Percentiles rank a stretch among this genome's conserved stretches.
phyloP scores from a whole-genome alignment of 2,797 vertebrate species.

The Anguilla megastoma region DNA sequence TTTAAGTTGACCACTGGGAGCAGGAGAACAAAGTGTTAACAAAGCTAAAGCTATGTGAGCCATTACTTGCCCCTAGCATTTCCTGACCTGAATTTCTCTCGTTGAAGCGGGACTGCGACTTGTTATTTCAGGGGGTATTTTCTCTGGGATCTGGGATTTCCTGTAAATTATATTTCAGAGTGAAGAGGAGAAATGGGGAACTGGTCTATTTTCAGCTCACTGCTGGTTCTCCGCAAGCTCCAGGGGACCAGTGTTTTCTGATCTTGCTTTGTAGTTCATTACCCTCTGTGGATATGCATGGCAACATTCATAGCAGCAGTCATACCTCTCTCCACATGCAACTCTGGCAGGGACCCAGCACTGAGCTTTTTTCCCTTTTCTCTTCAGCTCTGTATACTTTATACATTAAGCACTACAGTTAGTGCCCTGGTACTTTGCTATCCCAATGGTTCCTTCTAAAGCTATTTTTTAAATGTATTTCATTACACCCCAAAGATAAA shows the following conservation, averaged over 20 bases:
- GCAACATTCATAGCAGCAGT: background rate
- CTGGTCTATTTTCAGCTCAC: background rate
- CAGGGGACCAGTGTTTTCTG: background rate
- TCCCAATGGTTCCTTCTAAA: background rate
- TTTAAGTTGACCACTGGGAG: background rate
- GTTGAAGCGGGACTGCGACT: background rate
- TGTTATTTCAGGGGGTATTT: background rate
- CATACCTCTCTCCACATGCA: background rate
- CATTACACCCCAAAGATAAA: background rate
- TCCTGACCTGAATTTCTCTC: background rate
- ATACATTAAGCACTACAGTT: background rate
- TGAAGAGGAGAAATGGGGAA: background rate
- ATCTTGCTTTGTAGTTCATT: background rate
- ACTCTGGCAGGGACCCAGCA: background rate
- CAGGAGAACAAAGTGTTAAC: conserved; percentile 7
- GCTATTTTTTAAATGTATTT: background rate
- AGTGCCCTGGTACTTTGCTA: background rate
- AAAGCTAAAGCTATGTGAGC: background rate
- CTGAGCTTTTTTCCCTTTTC: background rate
- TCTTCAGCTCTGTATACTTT: background rate
- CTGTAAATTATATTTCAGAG: background rate
- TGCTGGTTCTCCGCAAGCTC: background rate
- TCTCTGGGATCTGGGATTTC: conserved; percentile 15
- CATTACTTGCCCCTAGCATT: background rate
- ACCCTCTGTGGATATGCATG: background rate